Evolutionary conservation across 2,888 invertebrate genomes (phyloP), one percentile per base, ranked within the genome.

Genomic region (Esperia sulphurella): DNA sequence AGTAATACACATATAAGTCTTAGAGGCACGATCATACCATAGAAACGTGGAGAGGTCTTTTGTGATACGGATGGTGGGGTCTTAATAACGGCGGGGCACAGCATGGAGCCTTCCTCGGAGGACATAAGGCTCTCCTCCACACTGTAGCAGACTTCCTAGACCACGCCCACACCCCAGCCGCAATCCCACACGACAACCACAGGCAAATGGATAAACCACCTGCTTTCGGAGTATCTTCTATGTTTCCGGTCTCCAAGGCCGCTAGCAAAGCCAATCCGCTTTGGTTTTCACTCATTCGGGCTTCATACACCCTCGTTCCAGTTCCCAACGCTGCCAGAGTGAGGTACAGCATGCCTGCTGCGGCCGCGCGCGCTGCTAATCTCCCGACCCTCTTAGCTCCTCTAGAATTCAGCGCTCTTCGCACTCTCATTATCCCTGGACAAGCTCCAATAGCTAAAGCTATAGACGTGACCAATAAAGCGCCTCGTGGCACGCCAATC

Each of bases 301-400:
- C 91, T 73, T 85, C 93, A 68, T 94, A 92, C 53, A 93, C 89
- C 49, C 93, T 90, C 61, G 95, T 95, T 14, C 92, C 93, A n/a
- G 96, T 91, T 48, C 93, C 93, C 13, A 93, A 90, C 8, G 94
- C 90, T 10, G 95, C 94, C 10, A 96, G 93, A 14, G 94, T 78
- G 12, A 94, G 91, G 79, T 96, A 97, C 12, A 96, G 88, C 1
- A 95, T 83, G 1, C 95, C 95, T 64, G 96, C 96, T 2, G 95
- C 92, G 1, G 95, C 94, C 51, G 96, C 93, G 28, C 96, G 91
- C 38, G 94, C 93, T 81, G 95, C 95, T 14, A 95, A 81, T 43
- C 93, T 82, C 0, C 96, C 92, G 14, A 95, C 91, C 38, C 93
- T 86, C 29, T 94, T 91, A 33, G 97, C 91, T 0, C 96, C 95